A percentile compares a stretch with the other conserved stretches of the same genome.
Evolutionary conservation across 1,140 invertebrate species (phyloP).

Genomic region (Pemphigus obesinymphae): DNA sequence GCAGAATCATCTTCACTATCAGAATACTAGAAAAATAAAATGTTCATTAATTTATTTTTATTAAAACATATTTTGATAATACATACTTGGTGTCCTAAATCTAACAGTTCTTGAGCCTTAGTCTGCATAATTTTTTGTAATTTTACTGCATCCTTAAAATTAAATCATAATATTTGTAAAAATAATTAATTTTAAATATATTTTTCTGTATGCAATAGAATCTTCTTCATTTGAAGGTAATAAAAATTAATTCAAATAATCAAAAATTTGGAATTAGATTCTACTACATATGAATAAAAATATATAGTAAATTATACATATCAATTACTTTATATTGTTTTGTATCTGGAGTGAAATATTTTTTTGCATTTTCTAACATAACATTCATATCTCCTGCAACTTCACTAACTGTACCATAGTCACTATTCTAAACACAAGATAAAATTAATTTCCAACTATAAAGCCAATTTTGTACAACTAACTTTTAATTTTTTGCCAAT

Average conservation of each 20-base stretch:
- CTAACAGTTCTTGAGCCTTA: conserved; percentile 76
- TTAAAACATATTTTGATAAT: conserved; percentile 39
- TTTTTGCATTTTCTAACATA: conserved; percentile 98
- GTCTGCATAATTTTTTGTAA: conserved; percentile 78
- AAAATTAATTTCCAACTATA: background rate
- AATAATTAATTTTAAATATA: background rate
- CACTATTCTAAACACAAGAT: conserved; percentile 59
- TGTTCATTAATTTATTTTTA: background rate
- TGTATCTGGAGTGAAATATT: conserved; percentile 85
- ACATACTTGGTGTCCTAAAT: conserved; percentile 59
- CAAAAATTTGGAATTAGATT: no score
- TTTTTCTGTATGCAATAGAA: background rate
- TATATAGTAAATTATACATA: background rate
- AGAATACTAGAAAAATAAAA: conserved; percentile 46
- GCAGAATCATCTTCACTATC: conserved; percentile 48
- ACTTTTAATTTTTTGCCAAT: conserved; percentile 87
- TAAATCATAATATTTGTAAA: conserved; percentile 7
- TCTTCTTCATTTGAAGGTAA: background rate
- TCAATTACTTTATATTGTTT: conserved; percentile 71
- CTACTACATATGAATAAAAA: background rate
- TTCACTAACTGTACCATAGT: conserved; percentile 81
- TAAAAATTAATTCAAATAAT: background rate
- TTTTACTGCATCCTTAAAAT: conserved; percentile 66
- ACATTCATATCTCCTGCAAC: conserved; percentile 92
- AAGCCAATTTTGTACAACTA: conserved; percentile 38